Evolutionary conservation across 1,140 invertebrate genomes (phyloP), one percentile per base, ranked within the genome.

Genomic region (Anadara kagoshimensis): DNA sequence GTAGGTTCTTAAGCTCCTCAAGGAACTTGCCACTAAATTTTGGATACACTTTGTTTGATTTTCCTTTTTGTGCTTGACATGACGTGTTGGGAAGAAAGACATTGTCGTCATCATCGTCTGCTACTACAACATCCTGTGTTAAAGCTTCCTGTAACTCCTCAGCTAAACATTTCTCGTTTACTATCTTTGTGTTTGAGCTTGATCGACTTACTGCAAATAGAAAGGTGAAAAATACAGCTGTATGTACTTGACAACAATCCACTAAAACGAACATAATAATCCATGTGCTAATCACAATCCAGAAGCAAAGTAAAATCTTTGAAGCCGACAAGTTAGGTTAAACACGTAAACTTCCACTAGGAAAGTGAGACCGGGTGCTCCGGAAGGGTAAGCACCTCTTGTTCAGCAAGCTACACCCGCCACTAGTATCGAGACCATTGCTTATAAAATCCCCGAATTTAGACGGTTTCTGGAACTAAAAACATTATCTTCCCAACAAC

Each of bases 111-210:
- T 73, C 62, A 54, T 22, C 59, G 2, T 71, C 73, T 51, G 64
- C 64, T 12, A 26, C 29, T 11, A 29, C 29, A n/a, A 64, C 66
- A 54, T 16, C 43, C 51, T 66, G 62, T 20, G 79, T 24, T 5
- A 84, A 61, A 20, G 82, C 84, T 51, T 85, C 82, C 45, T 84
- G 82, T 12, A 85, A 70, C 59, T 85, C 84, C 45, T 85, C 84
- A 51, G 81, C 83, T 43, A 85, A 71, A 68, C 82, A 85, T 74
- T 76, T 79, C 22, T 77, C 74, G 75, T 80, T 85, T 36, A 73
- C 72, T 22, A 58, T 26, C 53, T n/a, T 47, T 53, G 49, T 22
- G 7, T 62, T 14, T 47, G 47, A 20, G 20, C 24, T 18, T 22
- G 14, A 10, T 49, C 41, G 43, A 20, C 45, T 8, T 11, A 8